Evolutionary conservation across 2,113 vertebrate genomes (phyloP).

Genomic region (Cyphomyrus discorhynchus): DNA sequence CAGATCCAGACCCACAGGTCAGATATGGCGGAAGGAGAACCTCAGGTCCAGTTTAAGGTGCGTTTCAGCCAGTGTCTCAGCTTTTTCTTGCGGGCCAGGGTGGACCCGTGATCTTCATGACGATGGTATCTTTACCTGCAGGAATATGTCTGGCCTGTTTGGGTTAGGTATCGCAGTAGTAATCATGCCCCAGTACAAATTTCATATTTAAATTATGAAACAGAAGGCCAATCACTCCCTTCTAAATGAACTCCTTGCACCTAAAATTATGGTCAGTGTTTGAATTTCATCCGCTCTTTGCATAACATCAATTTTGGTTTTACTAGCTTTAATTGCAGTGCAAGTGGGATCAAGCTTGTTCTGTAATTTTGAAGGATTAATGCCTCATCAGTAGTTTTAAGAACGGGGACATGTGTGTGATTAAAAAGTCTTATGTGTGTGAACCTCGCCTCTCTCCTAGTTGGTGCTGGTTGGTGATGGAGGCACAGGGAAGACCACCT

Average conservation of each 20-base stretch:
- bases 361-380: not conserved
- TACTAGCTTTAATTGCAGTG: not conserved
- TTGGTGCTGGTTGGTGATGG: slow-evolving; percentile 93
- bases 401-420: not conserved
- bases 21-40: slow-evolving; percentile 46
- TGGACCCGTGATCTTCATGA: not conserved
- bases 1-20: slow-evolving; percentile 19
- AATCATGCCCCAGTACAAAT: not conserved
- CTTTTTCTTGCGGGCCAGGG: not conserved
- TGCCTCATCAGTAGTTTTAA: not conserved
- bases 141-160: not conserved
- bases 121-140: not conserved
- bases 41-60: slow-evolving; percentile 25
- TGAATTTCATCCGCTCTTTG: not conserved
- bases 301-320: not conserved
- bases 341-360: not conserved
- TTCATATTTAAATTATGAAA: not conserved
- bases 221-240: not conserved
- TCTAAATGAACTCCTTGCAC: not conserved
- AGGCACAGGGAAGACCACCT: slow-evolving; percentile 94
- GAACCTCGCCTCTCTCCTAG: slow-evolving; percentile 46
- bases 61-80: not conserved
- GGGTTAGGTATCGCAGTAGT: not conserved
- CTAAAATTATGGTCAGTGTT: not conserved
- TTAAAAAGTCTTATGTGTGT: not conserved